A percentile compares a stretch with the other conserved stretches of the same genome.
Conservation (phyloP, 2,888 invertebrate species). For the Pristionchus entomophagus region DNA sequence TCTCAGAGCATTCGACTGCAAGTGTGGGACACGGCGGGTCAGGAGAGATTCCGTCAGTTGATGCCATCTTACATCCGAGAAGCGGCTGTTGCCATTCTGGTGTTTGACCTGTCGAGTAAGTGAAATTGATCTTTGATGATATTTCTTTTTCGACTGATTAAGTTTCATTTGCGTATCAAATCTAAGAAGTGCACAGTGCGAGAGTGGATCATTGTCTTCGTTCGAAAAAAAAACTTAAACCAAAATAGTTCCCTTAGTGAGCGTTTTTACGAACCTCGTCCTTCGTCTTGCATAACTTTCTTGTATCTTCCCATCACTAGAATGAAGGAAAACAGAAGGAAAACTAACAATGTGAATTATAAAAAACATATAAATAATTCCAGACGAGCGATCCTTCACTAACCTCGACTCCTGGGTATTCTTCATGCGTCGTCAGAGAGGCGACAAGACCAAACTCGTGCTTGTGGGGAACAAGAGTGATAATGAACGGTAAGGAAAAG, state of each 20-base stretch:
- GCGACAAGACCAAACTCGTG: conserved; percentile 24
- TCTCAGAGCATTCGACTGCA: conserved; percentile 58
- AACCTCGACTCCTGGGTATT: conserved; percentile 34
- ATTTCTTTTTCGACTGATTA: too few species aligned
- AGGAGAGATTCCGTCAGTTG: conserved; percentile 63
- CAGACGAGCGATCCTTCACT: conserved; percentile 17
- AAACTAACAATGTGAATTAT: too few species aligned
- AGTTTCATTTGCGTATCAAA: too few species aligned
- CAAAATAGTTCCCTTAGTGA: too few species aligned
- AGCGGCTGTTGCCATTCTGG: conserved; percentile 58
- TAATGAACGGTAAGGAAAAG: conserved; percentile 15
- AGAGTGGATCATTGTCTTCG: too few species aligned
- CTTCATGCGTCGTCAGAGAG: conserved; percentile 18
- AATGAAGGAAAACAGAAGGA: too few species aligned
- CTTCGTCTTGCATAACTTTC: too few species aligned
- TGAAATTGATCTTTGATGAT: neutral
- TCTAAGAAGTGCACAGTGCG: too few species aligned
- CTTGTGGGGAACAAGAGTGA: conserved; percentile 40
- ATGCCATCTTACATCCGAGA: conserved; percentile 61
- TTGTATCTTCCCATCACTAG: too few species aligned
- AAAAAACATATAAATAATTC: neutral
- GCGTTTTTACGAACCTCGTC: too few species aligned
- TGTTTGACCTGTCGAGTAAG: conserved; percentile 49
- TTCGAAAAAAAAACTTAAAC: too few species aligned
- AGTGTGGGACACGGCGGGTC: conserved; percentile 65